Evolutionary conservation across 2,113 vertebrate genomes (phyloP).

Genomic region (Dipodomys ordii): DNA sequence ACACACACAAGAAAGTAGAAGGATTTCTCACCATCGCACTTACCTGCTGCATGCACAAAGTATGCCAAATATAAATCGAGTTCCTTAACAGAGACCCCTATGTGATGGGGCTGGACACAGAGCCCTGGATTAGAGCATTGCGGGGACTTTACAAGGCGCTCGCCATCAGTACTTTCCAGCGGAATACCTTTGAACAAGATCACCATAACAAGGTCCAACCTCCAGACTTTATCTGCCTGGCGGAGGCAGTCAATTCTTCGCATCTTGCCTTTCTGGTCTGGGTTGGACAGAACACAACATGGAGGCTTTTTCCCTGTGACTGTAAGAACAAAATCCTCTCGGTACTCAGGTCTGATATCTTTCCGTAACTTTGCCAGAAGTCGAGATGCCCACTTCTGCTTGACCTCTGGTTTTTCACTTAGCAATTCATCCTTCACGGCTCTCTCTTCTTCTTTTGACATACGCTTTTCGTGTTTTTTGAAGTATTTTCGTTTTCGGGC

Average conservation of each 20-base stretch:
- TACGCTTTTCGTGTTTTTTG: constrained; percentile 99
- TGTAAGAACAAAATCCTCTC: constrained; percentile 99
- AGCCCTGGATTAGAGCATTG: constrained; percentile 98
- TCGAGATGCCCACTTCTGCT: constrained; percentile 99
- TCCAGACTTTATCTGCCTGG: constrained; percentile 99
- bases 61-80: constrained; percentile 99
- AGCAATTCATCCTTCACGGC: constrained; percentile 99
- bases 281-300: constrained; percentile 99
- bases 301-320: constrained; percentile 98
- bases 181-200: constrained; percentile 99
- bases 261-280: constrained; percentile 99
- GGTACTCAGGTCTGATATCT: constrained; percentile 99
- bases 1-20: constrained; percentile 68
- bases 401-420: constrained; percentile 98
- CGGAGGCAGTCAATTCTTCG: constrained; percentile 99
- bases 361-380: constrained; percentile 98
- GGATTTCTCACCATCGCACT: constrained; percentile 84
- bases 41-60: constrained; percentile 98
- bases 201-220: constrained; percentile 99
- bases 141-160: constrained; percentile 98
- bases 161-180: constrained; percentile 99
- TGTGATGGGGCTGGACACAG: constrained; percentile 99
- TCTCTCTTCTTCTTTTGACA: constrained; percentile 99
- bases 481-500: constrained; percentile 99
- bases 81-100: constrained; percentile 99